Evolutionary conservation across 2,113 vertebrate genomes (phyloP).

Genomic region (Megaceryle torquata): DNA sequence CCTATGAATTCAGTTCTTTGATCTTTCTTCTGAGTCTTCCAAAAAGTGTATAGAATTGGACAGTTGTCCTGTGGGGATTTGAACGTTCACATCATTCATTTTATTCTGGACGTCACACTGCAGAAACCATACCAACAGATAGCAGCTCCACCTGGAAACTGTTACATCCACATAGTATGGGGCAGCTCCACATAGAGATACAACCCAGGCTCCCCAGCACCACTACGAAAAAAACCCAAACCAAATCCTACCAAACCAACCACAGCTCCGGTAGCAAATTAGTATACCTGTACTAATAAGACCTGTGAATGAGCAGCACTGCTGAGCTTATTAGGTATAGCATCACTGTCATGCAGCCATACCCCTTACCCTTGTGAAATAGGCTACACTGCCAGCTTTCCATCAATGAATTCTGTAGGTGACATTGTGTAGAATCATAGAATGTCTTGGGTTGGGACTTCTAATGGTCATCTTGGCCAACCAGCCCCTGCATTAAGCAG

Average conservation of each 20-base stretch:
- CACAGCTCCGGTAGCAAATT: not conserved
- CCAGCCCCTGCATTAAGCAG: too few relatives aligned
- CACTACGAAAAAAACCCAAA: accelerated
- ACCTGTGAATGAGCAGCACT: not conserved
- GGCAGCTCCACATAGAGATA: not conserved
- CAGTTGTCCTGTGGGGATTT: not conserved
- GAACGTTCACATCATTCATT: not conserved
- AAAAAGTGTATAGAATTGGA: not conserved
- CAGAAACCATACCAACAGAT: not conserved
- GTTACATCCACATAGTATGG: not conserved
- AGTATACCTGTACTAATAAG: not conserved
- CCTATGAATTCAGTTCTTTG: not conserved
- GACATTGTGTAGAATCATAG: not conserved
- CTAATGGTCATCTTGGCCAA: too few relatives aligned
- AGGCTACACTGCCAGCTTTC: not conserved
- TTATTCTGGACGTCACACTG: not conserved
- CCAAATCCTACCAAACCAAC: not conserved
- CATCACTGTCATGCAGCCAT: not conserved
- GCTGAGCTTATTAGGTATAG: not conserved
- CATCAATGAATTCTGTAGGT: not conserved
- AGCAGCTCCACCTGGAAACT: not conserved
- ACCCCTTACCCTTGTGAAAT: not conserved
- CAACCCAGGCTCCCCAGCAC: not conserved
- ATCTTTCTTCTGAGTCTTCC: not conserved
- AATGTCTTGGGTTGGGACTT: too few relatives aligned